Evolutionary conservation across 2,888 invertebrate genomes (phyloP), one percentile per base, ranked within the genome.

Genomic region (Ormia ochracea): DNA sequence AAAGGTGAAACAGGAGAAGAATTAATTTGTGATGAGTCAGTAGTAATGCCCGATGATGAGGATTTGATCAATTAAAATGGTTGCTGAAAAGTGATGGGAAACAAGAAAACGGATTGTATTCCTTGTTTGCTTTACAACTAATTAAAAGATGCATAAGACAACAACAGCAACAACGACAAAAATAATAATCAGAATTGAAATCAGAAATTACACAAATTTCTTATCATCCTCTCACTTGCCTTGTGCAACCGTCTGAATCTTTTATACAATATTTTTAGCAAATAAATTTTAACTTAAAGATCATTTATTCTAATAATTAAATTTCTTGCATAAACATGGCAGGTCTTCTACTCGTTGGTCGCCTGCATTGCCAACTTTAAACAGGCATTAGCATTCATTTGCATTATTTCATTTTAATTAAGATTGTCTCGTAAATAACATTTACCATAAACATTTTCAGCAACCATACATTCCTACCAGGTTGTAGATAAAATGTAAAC

Each of bases 21-120:
- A 68, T 59, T 2, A 75, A 61, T 52, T 59, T 52, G 26, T 41
- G 45, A 69, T 76, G 63, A 76, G 63, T 45, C 48, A 31, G 54
- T 31, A 38, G 28, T 65, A 66, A 72, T 74, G 56, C 36, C 14
- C 31, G 38, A 31, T 72, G 48, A 63, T 56, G 66, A 59, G 41
- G 17, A 56, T 66, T 73, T 68, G 61, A 73, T 73, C 68, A 66
- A 78, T 68, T 73, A 54, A 68, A 78, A 73, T 68, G 45, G 43
- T 65, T 26, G 12, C 21, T 43, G 26, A 26, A 43, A 52, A n/a
- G n/a, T 52, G 45, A 52, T 28, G 26, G 21, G 33, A 23, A 21
- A 9, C 21, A 26, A 19, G n/a, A n/a, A n/a, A n/a, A n/a, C n/a
- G n/a, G n/a, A n/a, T n/a, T n/a, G n/a, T n/a, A n/a, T n/a, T n/a